Percentiles rank a stretch among this genome's conserved stretches.
Evolutionary conservation across 92 coral and sea anemone genomes (phyloP).

Genomic region (Micromussa lordhowensis): DNA sequence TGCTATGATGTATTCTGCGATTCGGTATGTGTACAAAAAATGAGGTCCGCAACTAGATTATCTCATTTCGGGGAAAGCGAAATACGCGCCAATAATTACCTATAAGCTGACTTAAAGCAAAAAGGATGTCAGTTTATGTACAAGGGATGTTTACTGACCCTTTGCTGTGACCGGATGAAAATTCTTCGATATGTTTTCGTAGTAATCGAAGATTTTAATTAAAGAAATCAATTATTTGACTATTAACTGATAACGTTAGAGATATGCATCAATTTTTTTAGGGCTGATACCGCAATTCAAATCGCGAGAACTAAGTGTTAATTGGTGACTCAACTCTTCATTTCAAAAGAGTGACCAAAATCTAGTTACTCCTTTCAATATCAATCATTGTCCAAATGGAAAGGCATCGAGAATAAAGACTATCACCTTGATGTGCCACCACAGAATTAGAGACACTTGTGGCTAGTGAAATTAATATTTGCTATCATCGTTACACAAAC

Average conservation of each 20-base stretch:
- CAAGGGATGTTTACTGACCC: background rate
- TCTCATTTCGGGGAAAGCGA: background rate
- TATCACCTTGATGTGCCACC: background rate
- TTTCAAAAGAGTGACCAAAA: background rate
- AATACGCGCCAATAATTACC: background rate
- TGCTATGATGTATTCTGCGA: background rate
- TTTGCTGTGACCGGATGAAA: background rate
- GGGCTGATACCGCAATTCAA: background rate
- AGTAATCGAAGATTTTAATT: background rate
- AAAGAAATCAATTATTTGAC: background rate
- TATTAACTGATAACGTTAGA: background rate
- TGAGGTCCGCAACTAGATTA: background rate
- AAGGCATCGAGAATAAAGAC: background rate
- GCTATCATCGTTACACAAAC: background rate
- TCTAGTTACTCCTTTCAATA: background rate
- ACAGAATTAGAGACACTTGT: background rate
- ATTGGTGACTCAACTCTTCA: background rate
- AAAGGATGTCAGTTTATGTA: background rate
- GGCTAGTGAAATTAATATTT: background rate
- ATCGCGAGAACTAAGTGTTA: background rate
- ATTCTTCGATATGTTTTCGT: background rate
- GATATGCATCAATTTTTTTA: background rate
- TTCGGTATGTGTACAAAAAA: background rate
- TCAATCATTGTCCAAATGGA: background rate
- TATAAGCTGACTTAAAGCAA: conserved; percentile 6